Evolutionary conservation across 2,797 vertebrate species (phyloP), one percentile per base, ranked within the genome.

Genomic region (Oryzias sinensis): DNA sequence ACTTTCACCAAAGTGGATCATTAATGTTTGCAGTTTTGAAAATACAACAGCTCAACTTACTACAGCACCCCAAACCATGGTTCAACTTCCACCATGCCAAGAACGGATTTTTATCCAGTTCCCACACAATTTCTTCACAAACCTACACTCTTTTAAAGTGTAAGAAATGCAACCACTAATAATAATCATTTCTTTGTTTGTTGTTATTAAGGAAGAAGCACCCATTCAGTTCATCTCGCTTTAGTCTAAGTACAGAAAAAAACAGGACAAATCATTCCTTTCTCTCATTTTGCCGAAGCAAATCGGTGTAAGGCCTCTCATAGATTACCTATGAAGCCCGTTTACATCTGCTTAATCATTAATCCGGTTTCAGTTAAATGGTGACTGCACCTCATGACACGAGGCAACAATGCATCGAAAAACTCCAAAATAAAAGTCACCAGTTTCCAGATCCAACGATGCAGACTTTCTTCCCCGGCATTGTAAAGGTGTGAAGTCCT

Each of bases 401-500:
- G 43, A 5, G 13, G 9, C 1, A n/a, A 41, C 2, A 18, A 11
- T 6, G 2, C n/a, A 27, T 5, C 2, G 6, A 20, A 20, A 33
- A 24, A 17, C n/a, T n/a, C 16, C 0, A 43, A 25, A 1, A 25
- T 61, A 70, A 14, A 79, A 77, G 49, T 87, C 89, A 88, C 89
- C 89, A 90, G 70, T 90, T 90, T 56, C 89, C 89, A 33, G 89
- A 90, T 65, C 87, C 89, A 16, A 94, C 77, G 83, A 94, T 91
- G 89, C 91, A 93, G 48, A 93, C 85, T 75, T 89, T 92, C 58
- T 79, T 87, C 14, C 47, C 84, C 41, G 89, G 82, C 89, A 91
- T 90, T 37, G 14, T 14, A 4, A 3, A 4, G 14, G 48, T 4
- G 20, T 9, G 1, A 16, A 16, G 6, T 18, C 24, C 17, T 43